Evolutionary conservation across 2,797 vertebrate genomes (phyloP).

Genomic region (Ceyx erithaca): DNA sequence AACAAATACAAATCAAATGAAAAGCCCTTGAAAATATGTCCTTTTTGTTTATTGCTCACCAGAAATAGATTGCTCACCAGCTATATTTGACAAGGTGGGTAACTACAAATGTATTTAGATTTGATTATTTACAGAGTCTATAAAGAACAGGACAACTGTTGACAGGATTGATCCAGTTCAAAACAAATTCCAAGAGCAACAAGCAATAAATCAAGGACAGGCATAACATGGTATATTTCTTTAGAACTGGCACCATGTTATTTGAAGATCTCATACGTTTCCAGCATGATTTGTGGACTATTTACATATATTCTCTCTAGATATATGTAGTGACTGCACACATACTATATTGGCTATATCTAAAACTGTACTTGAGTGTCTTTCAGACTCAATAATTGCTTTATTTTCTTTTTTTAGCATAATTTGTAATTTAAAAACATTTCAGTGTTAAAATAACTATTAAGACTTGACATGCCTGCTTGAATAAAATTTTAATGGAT

Average conservation of each 20-base stretch:
- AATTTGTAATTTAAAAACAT: background rate
- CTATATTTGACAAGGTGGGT: background rate
- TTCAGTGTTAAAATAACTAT: background rate
- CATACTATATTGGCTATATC: background rate
- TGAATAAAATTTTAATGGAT: background rate
- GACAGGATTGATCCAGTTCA: conserved; percentile 1
- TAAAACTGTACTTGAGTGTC: background rate
- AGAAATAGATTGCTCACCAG: conserved; percentile 15
- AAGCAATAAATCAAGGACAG: background rate
- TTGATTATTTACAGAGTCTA: background rate
- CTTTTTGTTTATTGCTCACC: conserved; percentile 14
- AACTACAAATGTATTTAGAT: conserved; percentile 55
- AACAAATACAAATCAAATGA: conserved; percentile 34
- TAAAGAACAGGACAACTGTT: background rate
- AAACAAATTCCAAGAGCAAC: conserved; percentile 15
- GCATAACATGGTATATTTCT: background rate
- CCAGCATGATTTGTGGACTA: background rate
- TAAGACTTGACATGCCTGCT: background rate
- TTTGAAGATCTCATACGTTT: background rate
- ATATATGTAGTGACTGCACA: background rate
- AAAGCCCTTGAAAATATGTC: conserved; percentile 32
- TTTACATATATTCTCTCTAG: background rate
- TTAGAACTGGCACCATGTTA: background rate
- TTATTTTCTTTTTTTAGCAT: background rate
- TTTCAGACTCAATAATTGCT: background rate